A percentile compares a stretch with the other conserved stretches of the same genome.
Evolutionary conservation across 1,140 invertebrate species (phyloP).

Genomic region (Papilio dardanus): DNA sequence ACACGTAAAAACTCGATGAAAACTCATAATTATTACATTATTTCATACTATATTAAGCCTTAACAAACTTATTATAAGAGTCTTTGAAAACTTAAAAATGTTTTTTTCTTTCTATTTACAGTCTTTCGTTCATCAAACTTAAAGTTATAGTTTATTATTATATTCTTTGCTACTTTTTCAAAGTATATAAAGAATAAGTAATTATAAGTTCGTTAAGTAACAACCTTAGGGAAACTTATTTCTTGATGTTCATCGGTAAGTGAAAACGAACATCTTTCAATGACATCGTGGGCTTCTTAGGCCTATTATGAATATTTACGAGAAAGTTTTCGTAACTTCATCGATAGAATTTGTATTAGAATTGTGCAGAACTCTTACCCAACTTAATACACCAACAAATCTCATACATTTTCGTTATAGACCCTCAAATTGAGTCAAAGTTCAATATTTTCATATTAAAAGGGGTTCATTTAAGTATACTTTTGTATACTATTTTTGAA

Average conservation of each 20-base stretch:
- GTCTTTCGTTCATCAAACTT: neutral
- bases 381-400: too few species aligned
- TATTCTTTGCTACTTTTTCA: constrained; percentile 11
- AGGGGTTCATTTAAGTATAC: neutral
- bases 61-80: constrained; percentile 14
- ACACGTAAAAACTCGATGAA: neutral
- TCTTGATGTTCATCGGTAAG: neutral
- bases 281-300: too few species aligned
- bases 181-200: constrained; percentile 18
- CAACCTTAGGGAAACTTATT: neutral
- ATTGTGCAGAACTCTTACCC: too few species aligned
- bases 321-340: too few species aligned
- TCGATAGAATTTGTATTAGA: too few species aligned
- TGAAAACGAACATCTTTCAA: neutral
- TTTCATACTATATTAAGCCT: neutral
- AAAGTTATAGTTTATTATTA: neutral
- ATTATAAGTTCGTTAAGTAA: constrained; percentile 6
- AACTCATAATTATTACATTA: neutral
- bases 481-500: too few species aligned
- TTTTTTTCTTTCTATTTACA: neutral
- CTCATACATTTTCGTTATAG: too few species aligned
- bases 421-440: too few species aligned
- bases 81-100: constrained; percentile 11
- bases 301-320: too few species aligned
- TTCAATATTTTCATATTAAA: neutral